These are phyloP conservation scores for Desoria tigrina DNA, from an alignment of 2,888 invertebrate species.

Conservation along the genomic window DNA sequence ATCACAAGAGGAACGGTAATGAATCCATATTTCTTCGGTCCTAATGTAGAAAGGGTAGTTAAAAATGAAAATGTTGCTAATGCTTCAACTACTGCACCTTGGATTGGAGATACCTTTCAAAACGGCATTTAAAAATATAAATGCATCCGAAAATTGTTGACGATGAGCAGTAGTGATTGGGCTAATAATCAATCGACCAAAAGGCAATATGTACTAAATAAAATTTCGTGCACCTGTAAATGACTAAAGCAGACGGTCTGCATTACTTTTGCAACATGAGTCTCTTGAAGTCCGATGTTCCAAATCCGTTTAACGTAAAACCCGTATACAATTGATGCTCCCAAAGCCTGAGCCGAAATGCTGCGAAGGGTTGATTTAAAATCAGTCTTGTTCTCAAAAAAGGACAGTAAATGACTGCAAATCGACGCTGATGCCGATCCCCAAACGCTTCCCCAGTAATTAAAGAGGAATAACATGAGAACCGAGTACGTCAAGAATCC, in stretches of 20 bases:
- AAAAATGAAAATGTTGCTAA: background rate
- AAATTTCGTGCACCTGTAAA: constrained; percentile 1
- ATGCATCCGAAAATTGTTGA: background rate
- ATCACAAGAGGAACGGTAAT: background rate
- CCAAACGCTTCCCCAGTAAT: constrained; percentile 13
- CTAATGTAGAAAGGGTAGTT: background rate
- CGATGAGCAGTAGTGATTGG: too few species aligned
- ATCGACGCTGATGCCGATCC: background rate
- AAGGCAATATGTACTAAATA: background rate
- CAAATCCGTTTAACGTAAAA: constrained; percentile 14
- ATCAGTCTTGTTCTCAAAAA: background rate
- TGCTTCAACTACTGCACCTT: constrained; percentile 5
- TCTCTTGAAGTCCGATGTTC: constrained; percentile 10
- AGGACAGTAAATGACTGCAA: background rate
- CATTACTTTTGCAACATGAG: background rate
- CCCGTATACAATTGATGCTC: background rate
- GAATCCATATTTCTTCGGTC: background rate
- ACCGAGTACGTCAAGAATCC: background rate
- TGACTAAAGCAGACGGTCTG: background rate
- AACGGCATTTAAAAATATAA: constrained; percentile 5
- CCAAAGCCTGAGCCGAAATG: constrained; percentile 1
- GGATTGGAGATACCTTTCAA: constrained; percentile 1
- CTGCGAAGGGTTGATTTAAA: background rate
- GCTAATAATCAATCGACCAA: background rate
- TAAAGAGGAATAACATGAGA: constrained; percentile 14